Base-by-base conservation (phyloP, 2,797 vertebrate genomes). In the Crypturellus tataupa region DNA sequence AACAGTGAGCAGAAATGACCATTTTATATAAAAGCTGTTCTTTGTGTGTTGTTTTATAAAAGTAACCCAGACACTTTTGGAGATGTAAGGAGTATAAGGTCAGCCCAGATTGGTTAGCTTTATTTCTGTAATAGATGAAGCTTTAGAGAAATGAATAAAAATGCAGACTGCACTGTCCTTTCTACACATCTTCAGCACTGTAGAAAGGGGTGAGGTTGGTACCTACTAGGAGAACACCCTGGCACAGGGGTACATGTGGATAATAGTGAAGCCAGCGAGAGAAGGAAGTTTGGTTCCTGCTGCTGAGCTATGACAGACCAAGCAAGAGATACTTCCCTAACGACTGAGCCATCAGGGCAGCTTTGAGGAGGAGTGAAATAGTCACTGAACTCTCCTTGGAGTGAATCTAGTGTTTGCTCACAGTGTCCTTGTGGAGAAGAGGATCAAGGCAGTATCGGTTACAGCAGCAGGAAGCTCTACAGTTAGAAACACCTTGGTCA, bases 341-440 rank as follows among this genome's bases (percentile, higher is more conserved):
- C 60, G 80, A 88, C 71, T 60, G 14, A 51, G 71, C 44, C 73
- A 8, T 27, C 3, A 16, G 46, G 40, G 56, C 68, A 65, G 83
- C 69, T 46, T 67, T 11, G 55, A 70, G 53, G 2, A 69, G 82
- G 59, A 91, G 55, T 20, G 85, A 79, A 87, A 88, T 1, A 87
- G 73, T 84, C 73, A 79, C 80, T 47, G 63, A 85, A 93, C 69
- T 33, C 79, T 80, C 3, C 73, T 84, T 1, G 67, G 67, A 86
- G 33, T 94, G 73, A 49, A 83, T 80, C 62, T 65, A 65, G 77
- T 60, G 87, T 46, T 87, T 78, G 92, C 42, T 92, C 91, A 73
- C 64, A 8, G 25, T 31, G 60, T 86, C 77, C 53, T 53, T 4
- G n/a, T 5, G 31, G 19, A 35, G 42, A 37, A 4, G 24, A 21